Conservation (phyloP, 1,140 invertebrate species). For the Pygmarrhopalites habei region DNA sequence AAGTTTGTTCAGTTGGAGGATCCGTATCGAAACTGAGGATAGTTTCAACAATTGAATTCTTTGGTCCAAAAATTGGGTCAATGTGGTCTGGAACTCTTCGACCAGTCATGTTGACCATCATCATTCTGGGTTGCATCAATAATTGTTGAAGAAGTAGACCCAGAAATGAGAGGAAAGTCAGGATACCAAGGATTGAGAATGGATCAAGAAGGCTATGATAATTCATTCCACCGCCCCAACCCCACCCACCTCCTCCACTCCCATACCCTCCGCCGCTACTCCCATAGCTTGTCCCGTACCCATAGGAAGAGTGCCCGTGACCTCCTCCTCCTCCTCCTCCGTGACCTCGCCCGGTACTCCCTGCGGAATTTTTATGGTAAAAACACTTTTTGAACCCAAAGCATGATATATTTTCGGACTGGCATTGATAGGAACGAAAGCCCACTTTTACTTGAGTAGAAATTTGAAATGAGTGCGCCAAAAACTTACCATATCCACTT, state of each 20-base stretch:
- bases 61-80: not conserved
- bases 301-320: too few species aligned
- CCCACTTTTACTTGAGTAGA: too few species aligned
- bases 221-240: slow-evolving; percentile 3
- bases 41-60: not conserved
- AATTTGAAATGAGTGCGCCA: too few species aligned
- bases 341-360: too few species aligned
- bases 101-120: slow-evolving; percentile 20
- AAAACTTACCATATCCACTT: too few species aligned
- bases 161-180: slow-evolving; percentile 31
- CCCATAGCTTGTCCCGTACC: too few species aligned
- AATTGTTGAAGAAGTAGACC: slow-evolving; percentile 31
- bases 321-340: too few species aligned
- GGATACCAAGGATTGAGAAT: slow-evolving; percentile 32
- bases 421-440: too few species aligned
- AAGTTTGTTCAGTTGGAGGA: not conserved
- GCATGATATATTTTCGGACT: too few species aligned
- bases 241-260: slow-evolving; percentile 1
- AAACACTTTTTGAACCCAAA: too few species aligned
- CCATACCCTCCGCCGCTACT: slow-evolving; percentile 18
- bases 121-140: slow-evolving; percentile 7
- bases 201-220: slow-evolving; percentile 29
- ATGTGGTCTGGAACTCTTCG: slow-evolving; percentile 14
- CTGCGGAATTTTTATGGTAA: too few species aligned
- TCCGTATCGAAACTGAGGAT: slow-evolving; percentile 9